Conservation (phyloP, 2,113 vertebrate species). For the Nothoprocta perdicaria region DNA sequence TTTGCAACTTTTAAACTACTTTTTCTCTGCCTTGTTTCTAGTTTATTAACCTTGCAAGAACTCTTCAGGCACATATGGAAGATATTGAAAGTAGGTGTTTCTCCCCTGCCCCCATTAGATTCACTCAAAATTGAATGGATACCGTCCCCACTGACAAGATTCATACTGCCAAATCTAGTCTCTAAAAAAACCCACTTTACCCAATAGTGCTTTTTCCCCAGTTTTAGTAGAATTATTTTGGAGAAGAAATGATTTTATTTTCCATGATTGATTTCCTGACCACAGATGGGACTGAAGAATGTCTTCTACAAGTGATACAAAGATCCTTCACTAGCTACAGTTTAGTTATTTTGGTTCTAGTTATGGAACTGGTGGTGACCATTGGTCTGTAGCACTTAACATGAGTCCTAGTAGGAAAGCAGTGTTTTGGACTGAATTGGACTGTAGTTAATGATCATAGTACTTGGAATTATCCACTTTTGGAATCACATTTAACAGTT, state of each 20-base stretch:
- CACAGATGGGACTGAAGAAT: neutral
- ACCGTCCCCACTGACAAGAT: constrained; percentile 56
- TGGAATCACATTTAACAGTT: neutral
- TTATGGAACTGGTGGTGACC: neutral
- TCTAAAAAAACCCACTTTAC: neutral
- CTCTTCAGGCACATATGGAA: constrained; percentile 98
- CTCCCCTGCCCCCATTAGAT: constrained; percentile 62
- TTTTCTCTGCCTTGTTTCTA: constrained; percentile 88
- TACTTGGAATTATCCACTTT: neutral
- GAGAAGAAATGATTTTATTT: neutral
- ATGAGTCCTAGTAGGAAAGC: neutral
- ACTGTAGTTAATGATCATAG: neutral
- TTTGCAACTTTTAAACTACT: constrained; percentile 83
- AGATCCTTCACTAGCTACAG: neutral
- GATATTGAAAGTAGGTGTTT: constrained; percentile 96
- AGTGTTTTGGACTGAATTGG: neutral
- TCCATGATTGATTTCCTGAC: constrained; percentile 1
- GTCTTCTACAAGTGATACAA: neutral
- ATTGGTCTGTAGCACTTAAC: neutral
- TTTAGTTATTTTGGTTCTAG: neutral
- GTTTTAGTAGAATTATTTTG: neutral
- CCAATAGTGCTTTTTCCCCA: neutral
- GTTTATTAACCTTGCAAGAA: constrained; percentile 99
- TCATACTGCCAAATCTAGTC: neutral
- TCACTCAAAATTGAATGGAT: constrained; percentile 62